Percentiles rank a stretch among this genome's conserved stretches.
Evolutionary conservation across 2,888 invertebrate genomes (phyloP).

Genomic region (Hedychridium roseum): DNA sequence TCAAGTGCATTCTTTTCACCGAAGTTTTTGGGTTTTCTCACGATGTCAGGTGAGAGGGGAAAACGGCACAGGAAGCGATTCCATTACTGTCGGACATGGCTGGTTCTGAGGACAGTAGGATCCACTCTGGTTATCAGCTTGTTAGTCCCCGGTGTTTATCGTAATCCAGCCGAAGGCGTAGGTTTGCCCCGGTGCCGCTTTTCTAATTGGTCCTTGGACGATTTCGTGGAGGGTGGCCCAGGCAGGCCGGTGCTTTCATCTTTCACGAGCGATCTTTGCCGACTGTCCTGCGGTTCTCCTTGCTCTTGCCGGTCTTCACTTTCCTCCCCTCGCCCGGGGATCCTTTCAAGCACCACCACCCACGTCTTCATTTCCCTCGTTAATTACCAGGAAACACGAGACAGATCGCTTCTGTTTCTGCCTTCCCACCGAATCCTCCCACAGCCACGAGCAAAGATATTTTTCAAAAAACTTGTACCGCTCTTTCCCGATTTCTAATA

Average conservation of each 20-base stretch:
- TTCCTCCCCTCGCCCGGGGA: background rate
- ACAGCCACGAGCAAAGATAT: too few species aligned
- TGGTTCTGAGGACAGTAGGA: slow-evolving; percentile 8
- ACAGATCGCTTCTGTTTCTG: too few species aligned
- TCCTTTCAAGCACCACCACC: background rate
- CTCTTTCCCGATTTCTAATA: too few species aligned
- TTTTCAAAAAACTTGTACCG: too few species aligned
- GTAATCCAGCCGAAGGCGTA: slow-evolving; percentile 7
- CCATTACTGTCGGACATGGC: background rate
- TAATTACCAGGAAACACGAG: background rate
- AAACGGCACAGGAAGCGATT: background rate
- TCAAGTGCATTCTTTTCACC: slow-evolving; percentile 4
- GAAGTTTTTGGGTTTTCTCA: slow-evolving; percentile 1
- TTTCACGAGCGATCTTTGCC: slow-evolving; percentile 28
- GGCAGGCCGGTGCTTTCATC: slow-evolving; percentile 50
- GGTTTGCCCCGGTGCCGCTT: slow-evolving; percentile 11
- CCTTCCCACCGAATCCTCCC: too few species aligned
- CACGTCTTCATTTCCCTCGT: background rate
- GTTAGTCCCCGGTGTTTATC: slow-evolving; percentile 52
- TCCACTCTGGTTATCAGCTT: slow-evolving; percentile 50
- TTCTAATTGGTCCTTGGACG: slow-evolving; percentile 21
- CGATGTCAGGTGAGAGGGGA: too few species aligned
- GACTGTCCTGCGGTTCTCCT: slow-evolving; percentile 9
- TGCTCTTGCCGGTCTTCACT: slow-evolving; percentile 1
- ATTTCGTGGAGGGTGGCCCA: slow-evolving; percentile 50